phyloP scores from a whole-genome alignment of 2,888 invertebrate species.

The Cybosia mesomella region DNA sequence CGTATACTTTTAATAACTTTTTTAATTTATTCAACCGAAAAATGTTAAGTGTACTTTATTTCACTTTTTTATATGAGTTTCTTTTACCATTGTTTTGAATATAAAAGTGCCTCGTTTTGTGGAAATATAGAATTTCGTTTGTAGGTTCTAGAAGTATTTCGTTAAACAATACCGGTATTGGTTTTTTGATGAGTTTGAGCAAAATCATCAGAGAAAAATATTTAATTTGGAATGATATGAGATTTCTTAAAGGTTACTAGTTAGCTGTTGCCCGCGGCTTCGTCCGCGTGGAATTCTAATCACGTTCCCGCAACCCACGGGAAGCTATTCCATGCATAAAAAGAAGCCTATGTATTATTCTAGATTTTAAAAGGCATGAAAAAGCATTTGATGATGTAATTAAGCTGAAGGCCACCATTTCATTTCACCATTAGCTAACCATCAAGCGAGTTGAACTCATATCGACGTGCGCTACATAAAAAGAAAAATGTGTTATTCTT shows the following conservation, averaged over 20 bases:
- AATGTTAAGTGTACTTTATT: background rate
- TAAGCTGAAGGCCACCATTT: too few relatives aligned
- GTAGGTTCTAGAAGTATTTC: background rate
- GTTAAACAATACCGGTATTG: background rate
- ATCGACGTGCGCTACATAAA: too few relatives aligned
- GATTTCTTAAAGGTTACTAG: background rate
- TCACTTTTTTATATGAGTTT: background rate
- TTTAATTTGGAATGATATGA: background rate
- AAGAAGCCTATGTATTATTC: too few relatives aligned
- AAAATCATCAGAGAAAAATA: background rate
- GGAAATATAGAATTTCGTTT: background rate
- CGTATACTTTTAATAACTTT: background rate
- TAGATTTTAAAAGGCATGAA: too few relatives aligned
- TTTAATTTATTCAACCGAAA: background rate
- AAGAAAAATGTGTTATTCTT: too few relatives aligned
- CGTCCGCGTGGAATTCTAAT: too few relatives aligned
- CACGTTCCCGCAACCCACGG: too few relatives aligned
- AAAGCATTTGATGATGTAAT: too few relatives aligned
- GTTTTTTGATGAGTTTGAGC: background rate
- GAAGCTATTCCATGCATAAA: too few relatives aligned
- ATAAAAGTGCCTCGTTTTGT: background rate
- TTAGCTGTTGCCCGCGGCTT: too few relatives aligned
- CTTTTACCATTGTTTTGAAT: background rate
- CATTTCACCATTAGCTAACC: too few relatives aligned
- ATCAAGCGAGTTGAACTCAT: too few relatives aligned